Percentiles rank a stretch among this genome's conserved stretches.
These are phyloP conservation scores for Deilephila porcellus DNA, from an alignment of 2,888 invertebrate genomes.

Conservation along the genomic window DNA sequence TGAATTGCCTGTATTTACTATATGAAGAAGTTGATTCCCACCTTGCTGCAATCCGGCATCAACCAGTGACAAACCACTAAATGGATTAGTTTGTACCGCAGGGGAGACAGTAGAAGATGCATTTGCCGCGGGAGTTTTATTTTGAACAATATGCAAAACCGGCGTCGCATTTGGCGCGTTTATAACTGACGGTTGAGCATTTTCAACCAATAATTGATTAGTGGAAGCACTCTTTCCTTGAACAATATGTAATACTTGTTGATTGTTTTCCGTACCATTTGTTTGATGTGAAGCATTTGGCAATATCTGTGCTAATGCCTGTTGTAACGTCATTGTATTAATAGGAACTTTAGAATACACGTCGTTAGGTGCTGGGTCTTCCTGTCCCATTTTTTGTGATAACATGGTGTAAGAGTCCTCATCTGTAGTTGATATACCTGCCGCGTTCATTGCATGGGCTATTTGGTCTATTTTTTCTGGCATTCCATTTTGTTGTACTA, in stretches of 20 bases:
- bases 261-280: conserved; percentile 58
- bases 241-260: conserved; percentile 77
- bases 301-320: conserved; percentile 78
- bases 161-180: conserved; percentile 70
- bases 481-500: conserved; percentile 54
- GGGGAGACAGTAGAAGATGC: conserved; percentile 59
- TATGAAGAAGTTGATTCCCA: conserved; percentile 79
- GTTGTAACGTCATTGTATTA: conserved; percentile 75
- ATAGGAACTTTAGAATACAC: conserved; percentile 71
- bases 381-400: conserved; percentile 79
- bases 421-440: conserved; percentile 70
- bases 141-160: conserved; percentile 79
- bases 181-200: conserved; percentile 71
- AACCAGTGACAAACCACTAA: conserved; percentile 73
- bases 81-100: conserved; percentile 61
- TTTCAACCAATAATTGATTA: conserved; percentile 74
- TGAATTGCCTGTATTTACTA: conserved; percentile 77
- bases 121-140: conserved; percentile 57
- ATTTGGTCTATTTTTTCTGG: conserved; percentile 73
- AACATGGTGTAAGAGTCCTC: conserved; percentile 81
- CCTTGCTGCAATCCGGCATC: conserved; percentile 75
- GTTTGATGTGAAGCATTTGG: conserved; percentile 75
- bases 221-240: conserved; percentile 76
- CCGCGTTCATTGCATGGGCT: conserved; percentile 78
- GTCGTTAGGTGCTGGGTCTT: conserved; percentile 50